Percentiles rank a stretch among this genome's conserved stretches.
phyloP scores from a whole-genome alignment of 2,888 invertebrate species.

The Microplitis manilae region DNA sequence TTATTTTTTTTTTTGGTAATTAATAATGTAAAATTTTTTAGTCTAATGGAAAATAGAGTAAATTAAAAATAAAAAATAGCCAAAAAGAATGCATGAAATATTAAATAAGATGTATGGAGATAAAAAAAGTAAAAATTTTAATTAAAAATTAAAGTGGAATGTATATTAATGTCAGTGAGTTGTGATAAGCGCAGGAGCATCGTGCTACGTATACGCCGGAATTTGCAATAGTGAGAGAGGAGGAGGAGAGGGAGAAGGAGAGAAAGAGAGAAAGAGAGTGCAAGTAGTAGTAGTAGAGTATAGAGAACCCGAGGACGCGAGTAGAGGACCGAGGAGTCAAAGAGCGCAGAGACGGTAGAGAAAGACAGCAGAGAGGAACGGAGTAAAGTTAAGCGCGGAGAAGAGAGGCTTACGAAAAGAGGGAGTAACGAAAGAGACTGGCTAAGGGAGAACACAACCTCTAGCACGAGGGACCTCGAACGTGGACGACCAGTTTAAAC shows the following conservation, averaged over 20 bases:
- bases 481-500: slow-evolving; percentile 16
- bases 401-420: background rate
- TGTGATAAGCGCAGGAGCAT: slow-evolving; percentile 49
- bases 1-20: background rate
- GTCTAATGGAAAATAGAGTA: too few relatives aligned
- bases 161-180: slow-evolving; percentile 40
- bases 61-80: too few relatives aligned
- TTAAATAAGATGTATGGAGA: background rate
- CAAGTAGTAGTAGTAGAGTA: slow-evolving; percentile 45
- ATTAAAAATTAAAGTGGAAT: background rate
- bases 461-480: slow-evolving; percentile 9
- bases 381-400: slow-evolving; percentile 10
- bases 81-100: too few relatives aligned
- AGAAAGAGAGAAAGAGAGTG: slow-evolving; percentile 36
- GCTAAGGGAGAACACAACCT: background rate
- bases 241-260: slow-evolving; percentile 39
- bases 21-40: background rate
- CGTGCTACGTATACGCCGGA: slow-evolving; percentile 52
- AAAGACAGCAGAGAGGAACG: slow-evolving; percentile 21
- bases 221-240: slow-evolving; percentile 53
- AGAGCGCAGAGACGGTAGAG: slow-evolving; percentile 1
- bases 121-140: background rate
- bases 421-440: slow-evolving; percentile 1
- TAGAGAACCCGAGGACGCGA: slow-evolving; percentile 48
- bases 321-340: slow-evolving; percentile 37